Conservation (phyloP, 2,113 vertebrate species). For the Oreamnos americanus region DNA sequence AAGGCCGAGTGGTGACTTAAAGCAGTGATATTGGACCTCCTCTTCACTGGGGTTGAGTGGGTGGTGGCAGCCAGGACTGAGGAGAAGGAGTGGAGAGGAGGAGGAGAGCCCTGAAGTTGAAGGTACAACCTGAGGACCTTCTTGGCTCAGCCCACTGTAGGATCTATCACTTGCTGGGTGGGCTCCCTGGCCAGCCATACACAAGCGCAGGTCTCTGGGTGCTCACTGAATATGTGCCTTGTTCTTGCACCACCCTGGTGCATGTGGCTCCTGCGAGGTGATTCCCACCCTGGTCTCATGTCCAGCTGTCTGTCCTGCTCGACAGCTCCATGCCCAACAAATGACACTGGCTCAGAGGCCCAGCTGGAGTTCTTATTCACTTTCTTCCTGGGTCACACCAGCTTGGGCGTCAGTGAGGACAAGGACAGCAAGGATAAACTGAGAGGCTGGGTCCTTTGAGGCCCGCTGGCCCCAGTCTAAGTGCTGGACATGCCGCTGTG, state of each 20-base stretch:
- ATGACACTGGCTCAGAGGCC: constrained; percentile 56
- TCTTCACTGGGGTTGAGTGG: constrained; percentile 80
- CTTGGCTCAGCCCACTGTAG: constrained; percentile 79
- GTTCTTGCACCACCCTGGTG: constrained; percentile 52
- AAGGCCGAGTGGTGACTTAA: constrained; percentile 87
- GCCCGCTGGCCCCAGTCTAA: constrained; percentile 79
- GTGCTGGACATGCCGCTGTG: constrained; percentile 83
- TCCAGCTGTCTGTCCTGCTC: constrained; percentile 80
- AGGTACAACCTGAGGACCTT: constrained; percentile 82
- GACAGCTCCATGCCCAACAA: constrained; percentile 81
- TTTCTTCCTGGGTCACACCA: constrained; percentile 81
- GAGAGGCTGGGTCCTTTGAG: constrained; percentile 69
- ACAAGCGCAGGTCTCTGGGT: constrained; percentile 86
- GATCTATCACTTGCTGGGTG: constrained; percentile 81
- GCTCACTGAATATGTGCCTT: constrained; percentile 83
- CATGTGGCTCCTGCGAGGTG: constrained; percentile 48
- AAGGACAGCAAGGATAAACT: constrained; percentile 81
- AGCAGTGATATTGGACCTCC: constrained; percentile 85
- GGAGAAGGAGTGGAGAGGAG: constrained; percentile 77
- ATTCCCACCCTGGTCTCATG: constrained; percentile 10
- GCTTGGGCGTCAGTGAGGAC: constrained; percentile 76
- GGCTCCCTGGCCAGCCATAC: constrained; percentile 84
- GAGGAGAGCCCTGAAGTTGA: constrained; percentile 80
- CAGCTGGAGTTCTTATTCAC: not conserved
- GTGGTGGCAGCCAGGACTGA: constrained; percentile 79